Percentiles rank a stretch among this genome's conserved stretches.
phyloP scores from a whole-genome alignment of 2,113 vertebrate species.

The Nematolebias whitei region DNA sequence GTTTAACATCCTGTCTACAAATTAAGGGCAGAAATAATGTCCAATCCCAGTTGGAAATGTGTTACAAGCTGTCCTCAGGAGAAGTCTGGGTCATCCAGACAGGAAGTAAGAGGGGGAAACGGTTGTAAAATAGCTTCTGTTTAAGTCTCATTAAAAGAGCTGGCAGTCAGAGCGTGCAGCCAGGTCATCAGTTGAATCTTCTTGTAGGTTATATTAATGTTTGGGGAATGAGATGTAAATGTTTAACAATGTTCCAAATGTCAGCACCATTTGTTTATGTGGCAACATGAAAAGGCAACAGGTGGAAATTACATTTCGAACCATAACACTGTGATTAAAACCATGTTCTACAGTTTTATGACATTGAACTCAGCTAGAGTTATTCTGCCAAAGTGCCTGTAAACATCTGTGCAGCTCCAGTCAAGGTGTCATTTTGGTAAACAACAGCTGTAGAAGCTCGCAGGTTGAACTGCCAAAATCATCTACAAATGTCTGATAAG shows the following conservation, averaged over 20 bases:
- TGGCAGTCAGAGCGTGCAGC: slow-evolving; percentile 29
- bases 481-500: not conserved
- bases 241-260: slow-evolving; percentile 12
- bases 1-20: slow-evolving; percentile 70
- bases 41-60: slow-evolving; percentile 39
- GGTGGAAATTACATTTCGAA: slow-evolving; percentile 20
- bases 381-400: slow-evolving; percentile 3
- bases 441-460: not conserved
- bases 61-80: slow-evolving; percentile 55
- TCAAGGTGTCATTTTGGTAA: not conserved
- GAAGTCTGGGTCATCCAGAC: slow-evolving; percentile 60
- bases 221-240: slow-evolving; percentile 14
- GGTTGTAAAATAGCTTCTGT: slow-evolving; percentile 58
- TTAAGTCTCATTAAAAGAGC: slow-evolving; percentile 63
- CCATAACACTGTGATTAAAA: slow-evolving; percentile 8
- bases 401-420: not conserved
- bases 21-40: slow-evolving; percentile 48
- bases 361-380: slow-evolving; percentile 5
- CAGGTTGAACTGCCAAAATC: not conserved
- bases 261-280: slow-evolving; percentile 1
- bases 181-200: slow-evolving; percentile 15
- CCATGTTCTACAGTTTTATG: slow-evolving; percentile 6
- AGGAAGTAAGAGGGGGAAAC: slow-evolving; percentile 73
- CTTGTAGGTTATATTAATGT: slow-evolving; percentile 7
- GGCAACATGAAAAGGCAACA: not conserved